Evolutionary conservation across 2,797 vertebrate genomes (phyloP), one percentile per base, ranked within the genome.

Genomic region (Aulostomus chinensis): DNA sequence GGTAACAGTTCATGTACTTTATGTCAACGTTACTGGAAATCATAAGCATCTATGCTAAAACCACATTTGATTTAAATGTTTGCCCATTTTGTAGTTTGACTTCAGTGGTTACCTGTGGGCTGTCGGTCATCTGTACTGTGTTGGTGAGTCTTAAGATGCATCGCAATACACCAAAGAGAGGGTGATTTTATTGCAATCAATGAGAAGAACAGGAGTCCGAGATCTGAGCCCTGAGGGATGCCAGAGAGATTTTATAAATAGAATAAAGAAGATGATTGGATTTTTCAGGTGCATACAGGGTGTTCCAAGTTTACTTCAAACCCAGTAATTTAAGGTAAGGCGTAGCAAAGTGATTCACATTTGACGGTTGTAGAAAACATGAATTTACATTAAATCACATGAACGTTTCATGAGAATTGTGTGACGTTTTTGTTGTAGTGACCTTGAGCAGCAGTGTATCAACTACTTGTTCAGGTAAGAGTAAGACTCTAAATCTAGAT

Each of bases 391-490:
- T 16, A 11, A 10, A 16, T 11, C 24, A 25, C 14, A 16, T 33
- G 31, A 6, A 9, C 4, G 13, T 12, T 14, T 13, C 24, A 25
- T 14, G 48, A n/a, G 31, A 13, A 1, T 1, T n/a, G 1, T 45
- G 14, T 47, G 18, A 6, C 39, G 1, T 16, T 62, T 42, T 35
- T 9, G 11, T 66, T 70, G 29, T 56, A 99, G 97, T 86, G 94
- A 96, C 65, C 82, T 95, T 68, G 95, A 97, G 60, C 94, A 97
- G 70, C 96, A 97, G 68, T 96, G 94, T 66, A 87, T 98, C 58
- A 98, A 98, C 89, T 98, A 96, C 72, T 16, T 94, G 67, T 94
- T 93, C 92, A 98, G 97, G 97, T 99, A 92, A 93, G 87, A 82
- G 9, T 2, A 10, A n/a, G n/a, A 11, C 40, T 9, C 1, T 4